These are phyloP conservation scores for Aelia acuminata DNA, from an alignment of 2,888 invertebrate genomes.

Conservation along the genomic window DNA sequence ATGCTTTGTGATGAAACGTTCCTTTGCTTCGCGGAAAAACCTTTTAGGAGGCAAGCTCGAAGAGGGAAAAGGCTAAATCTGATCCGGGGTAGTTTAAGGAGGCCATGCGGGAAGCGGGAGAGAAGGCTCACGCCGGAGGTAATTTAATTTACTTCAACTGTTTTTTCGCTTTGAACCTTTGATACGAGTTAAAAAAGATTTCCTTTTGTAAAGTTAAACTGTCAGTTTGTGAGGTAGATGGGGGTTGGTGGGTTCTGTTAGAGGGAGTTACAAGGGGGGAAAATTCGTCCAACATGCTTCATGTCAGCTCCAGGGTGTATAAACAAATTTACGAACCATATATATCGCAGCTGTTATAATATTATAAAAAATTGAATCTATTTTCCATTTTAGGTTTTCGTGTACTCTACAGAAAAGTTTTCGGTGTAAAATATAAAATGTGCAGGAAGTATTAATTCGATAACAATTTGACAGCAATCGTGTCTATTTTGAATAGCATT, in stretches of 20 bases:
- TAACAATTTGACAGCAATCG: no score
- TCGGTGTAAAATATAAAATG: no score
- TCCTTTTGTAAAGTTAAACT: slow-evolving; percentile 42
- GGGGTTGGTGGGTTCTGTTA: background rate
- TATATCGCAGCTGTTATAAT: background rate
- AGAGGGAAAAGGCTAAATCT: background rate
- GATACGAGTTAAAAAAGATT: slow-evolving; percentile 43
- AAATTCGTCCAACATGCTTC: background rate
- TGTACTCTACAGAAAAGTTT: background rate
- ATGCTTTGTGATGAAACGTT: background rate
- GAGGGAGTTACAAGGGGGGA: background rate
- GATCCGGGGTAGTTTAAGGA: slow-evolving; percentile 13
- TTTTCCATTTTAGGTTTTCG: background rate
- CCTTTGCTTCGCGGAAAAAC: background rate
- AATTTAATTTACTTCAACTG: slow-evolving; percentile 16
- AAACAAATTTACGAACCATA: background rate
- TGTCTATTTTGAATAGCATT: no score
- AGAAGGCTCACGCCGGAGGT: background rate
- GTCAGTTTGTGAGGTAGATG: no score
- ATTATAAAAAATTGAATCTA: background rate
- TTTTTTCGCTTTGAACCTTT: slow-evolving; percentile 41
- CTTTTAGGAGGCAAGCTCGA: background rate
- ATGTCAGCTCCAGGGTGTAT: background rate
- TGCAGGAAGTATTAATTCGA: no score
- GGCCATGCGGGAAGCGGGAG: background rate